Conservation (phyloP, 2,113 vertebrate species). For the Trogon surrucura region DNA sequence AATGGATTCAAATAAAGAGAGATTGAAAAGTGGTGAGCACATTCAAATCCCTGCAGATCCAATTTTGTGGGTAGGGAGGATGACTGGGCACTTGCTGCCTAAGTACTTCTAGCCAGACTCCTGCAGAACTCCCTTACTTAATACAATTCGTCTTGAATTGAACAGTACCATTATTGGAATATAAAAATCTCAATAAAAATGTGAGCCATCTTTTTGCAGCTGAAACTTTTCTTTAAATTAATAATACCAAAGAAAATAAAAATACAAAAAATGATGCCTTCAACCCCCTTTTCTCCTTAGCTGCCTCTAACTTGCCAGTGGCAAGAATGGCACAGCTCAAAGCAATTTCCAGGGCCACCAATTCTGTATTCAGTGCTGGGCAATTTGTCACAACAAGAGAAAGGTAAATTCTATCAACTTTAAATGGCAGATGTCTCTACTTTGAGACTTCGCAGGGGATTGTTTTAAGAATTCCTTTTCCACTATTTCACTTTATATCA, state of each 20-base stretch:
- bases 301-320: neutral
- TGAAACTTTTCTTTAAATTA: neutral
- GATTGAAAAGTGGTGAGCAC: neutral
- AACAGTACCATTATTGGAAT: neutral
- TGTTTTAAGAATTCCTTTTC: neutral
- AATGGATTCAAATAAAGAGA: slow-evolving; percentile 30
- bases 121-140: neutral
- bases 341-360: neutral
- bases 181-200: neutral
- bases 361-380: neutral
- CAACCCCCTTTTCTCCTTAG: neutral
- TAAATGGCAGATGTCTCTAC: neutral
- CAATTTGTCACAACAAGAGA: neutral
- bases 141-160: neutral
- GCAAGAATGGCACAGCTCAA: neutral
- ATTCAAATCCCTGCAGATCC: slow-evolving; percentile 39
- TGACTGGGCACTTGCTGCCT: neutral
- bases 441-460: neutral
- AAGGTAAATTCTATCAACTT: neutral
- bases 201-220: neutral
- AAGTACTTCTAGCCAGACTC: neutral
- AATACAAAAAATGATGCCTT: neutral
- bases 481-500: neutral
- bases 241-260: neutral
- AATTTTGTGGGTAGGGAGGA: neutral